Evolutionary conservation across 2,888 invertebrate species (phyloP).

Genomic region (Nemurella pictetii): DNA sequence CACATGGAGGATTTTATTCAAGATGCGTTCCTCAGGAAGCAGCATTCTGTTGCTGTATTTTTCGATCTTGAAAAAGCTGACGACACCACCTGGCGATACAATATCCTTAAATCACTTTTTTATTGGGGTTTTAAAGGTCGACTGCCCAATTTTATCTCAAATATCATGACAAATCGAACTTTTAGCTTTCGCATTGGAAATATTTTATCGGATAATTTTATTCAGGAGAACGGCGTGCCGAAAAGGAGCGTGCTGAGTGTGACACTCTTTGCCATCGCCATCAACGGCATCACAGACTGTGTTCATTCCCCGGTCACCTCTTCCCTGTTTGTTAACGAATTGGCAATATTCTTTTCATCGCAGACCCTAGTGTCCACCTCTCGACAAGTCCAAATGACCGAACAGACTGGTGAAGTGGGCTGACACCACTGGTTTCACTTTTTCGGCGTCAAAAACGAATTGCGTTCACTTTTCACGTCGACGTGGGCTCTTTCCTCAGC

Average conservation of each 20-base stretch:
- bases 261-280: conserved; percentile 31
- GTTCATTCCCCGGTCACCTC: neutral
- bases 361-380: neutral
- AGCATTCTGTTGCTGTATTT: too few species aligned
- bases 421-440: conserved; percentile 10
- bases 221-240: conserved; percentile 36
- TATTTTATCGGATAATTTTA: too few species aligned
- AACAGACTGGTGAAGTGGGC: conserved; percentile 20
- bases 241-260: conserved; percentile 34
- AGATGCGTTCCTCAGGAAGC: conserved; percentile 41
- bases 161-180: conserved; percentile 25
- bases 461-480: conserved; percentile 19
- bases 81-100: conserved; percentile 40
- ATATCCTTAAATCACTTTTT: conserved; percentile 35
- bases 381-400: neutral
- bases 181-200: too few species aligned
- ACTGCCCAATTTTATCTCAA: conserved; percentile 36
- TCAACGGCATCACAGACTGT: too few species aligned
- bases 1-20: conserved; percentile 41
- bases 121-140: conserved; percentile 40
- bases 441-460: conserved; percentile 11
- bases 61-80: conserved; percentile 40
- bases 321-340: conserved; percentile 28
- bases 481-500: conserved; percentile 1
- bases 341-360: conserved; percentile 25